Evolutionary conservation across 1,140 invertebrate genomes (phyloP).

Genomic region (Philotrypesis tridentata): DNA sequence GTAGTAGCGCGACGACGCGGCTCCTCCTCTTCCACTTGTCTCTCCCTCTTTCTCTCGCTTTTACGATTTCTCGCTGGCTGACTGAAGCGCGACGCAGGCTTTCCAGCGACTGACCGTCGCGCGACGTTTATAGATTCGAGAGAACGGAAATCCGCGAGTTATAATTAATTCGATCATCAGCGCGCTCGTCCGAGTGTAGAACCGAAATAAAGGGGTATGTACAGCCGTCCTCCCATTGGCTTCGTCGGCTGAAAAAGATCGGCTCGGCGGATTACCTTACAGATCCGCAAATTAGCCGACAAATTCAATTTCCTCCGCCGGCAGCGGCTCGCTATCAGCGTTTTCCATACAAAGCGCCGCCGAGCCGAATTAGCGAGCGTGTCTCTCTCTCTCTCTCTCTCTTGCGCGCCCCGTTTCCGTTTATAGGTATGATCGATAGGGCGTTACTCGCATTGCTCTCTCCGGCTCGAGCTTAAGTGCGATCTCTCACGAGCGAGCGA

Average conservation of each 20-base stretch:
- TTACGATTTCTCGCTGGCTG: slow-evolving; percentile 19
- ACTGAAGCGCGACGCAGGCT: neutral
- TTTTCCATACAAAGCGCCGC: slow-evolving; percentile 33
- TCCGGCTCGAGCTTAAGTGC: slow-evolving; percentile 15
- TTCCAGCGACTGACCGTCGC: too few species aligned
- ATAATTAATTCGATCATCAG: too few species aligned
- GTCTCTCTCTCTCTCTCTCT: neutral
- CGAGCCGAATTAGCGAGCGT: slow-evolving; percentile 7
- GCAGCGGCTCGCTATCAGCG: slow-evolving; percentile 18
- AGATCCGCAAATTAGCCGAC: slow-evolving; percentile 31
- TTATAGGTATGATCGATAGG: slow-evolving; percentile 31
- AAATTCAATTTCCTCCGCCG: slow-evolving; percentile 32
- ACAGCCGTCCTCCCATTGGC: neutral
- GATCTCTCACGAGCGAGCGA: slow-evolving; percentile 6
- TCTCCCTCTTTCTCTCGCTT: neutral
- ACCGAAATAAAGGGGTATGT: too few species aligned
- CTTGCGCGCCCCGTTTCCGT: neutral
- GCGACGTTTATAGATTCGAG: neutral
- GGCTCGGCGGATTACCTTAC: slow-evolving; percentile 15
- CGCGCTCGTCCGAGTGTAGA: too few species aligned
- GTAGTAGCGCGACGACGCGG: neutral
- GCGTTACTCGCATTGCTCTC: slow-evolving; percentile 2
- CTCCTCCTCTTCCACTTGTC: neutral
- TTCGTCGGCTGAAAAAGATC: neutral
- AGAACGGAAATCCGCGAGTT: too few species aligned